Conservation (phyloP, 2,113 vertebrate species). For the Chunga burmeisteri region DNA sequence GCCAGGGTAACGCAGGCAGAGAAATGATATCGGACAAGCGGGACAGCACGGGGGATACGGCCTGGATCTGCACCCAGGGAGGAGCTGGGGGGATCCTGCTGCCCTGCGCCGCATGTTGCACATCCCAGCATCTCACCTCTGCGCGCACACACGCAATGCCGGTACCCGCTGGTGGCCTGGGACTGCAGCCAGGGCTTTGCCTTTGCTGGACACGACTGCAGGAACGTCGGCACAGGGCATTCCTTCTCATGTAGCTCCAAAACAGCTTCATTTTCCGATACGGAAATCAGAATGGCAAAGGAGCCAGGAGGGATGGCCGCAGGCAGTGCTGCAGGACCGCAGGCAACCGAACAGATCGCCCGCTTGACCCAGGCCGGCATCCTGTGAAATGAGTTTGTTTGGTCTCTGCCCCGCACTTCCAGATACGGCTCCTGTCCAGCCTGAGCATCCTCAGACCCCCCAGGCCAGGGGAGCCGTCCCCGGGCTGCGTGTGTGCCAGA, state of each 20-base stretch:
- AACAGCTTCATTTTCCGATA: not conserved
- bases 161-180: rapidly evolving
- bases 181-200: not conserved
- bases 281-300: rapidly evolving
- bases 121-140: not conserved
- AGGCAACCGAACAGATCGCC: not conserved
- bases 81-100: not conserved
- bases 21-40: rapidly evolving
- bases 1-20: not conserved
- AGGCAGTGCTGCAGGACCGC: rapidly evolving
- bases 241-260: not conserved
- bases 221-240: rapidly evolving
- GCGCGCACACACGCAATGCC: rapidly evolving
- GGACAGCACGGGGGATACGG: rapidly evolving
- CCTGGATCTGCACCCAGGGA: not conserved
- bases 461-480: not conserved
- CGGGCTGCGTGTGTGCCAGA: not conserved
- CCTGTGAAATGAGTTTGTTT: not conserved
- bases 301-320: not conserved
- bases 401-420: not conserved
- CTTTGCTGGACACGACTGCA: not conserved
- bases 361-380: not conserved
- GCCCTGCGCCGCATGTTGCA: rapidly evolving
- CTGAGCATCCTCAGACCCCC: not conserved
- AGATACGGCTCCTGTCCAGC: not conserved